Percentiles rank a stretch among this genome's conserved stretches.
These are phyloP conservation scores for Adelphocoris suturalis DNA, from an alignment of 2,888 invertebrate species.

Conservation along the genomic window DNA sequence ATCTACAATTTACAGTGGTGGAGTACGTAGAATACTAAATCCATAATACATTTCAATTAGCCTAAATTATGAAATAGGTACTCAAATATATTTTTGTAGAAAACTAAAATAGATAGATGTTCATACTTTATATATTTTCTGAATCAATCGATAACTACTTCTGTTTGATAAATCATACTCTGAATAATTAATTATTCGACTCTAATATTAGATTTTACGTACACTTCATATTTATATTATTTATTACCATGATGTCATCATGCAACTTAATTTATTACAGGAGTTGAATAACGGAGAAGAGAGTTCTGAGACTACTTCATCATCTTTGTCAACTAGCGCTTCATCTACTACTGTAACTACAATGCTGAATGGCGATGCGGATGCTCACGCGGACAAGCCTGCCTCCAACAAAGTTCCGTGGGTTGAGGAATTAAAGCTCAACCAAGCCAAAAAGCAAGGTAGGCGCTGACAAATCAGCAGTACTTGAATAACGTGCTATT, in stretches of 20 bases:
- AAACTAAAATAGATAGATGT: too few species aligned
- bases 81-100: too few species aligned
- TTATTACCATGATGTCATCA: too few species aligned
- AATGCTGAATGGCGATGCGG: conserved; percentile 78
- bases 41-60: too few species aligned
- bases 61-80: too few species aligned
- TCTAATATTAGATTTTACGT: too few species aligned
- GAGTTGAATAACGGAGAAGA: conserved; percentile 55
- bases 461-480: background rate
- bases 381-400: conserved; percentile 78
- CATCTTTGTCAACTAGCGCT: conserved; percentile 51
- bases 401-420: conserved; percentile 89
- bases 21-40: conserved; percentile 24
- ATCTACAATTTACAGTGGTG: conserved; percentile 79
- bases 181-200: too few species aligned
- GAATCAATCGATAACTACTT: too few species aligned
- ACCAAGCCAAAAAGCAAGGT: conserved; percentile 83
- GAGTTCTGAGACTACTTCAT: conserved; percentile 42
- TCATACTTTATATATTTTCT: too few species aligned
- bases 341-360: conserved; percentile 73
- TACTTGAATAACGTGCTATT: background rate
- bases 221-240: too few species aligned
- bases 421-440: conserved; percentile 90
- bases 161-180: too few species aligned
- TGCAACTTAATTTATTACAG: background rate